Percentiles rank a stretch among this genome's conserved stretches.
phyloP scores from a whole-genome alignment of 2,113 vertebrate species.

The Apaloderma vittatum region DNA sequence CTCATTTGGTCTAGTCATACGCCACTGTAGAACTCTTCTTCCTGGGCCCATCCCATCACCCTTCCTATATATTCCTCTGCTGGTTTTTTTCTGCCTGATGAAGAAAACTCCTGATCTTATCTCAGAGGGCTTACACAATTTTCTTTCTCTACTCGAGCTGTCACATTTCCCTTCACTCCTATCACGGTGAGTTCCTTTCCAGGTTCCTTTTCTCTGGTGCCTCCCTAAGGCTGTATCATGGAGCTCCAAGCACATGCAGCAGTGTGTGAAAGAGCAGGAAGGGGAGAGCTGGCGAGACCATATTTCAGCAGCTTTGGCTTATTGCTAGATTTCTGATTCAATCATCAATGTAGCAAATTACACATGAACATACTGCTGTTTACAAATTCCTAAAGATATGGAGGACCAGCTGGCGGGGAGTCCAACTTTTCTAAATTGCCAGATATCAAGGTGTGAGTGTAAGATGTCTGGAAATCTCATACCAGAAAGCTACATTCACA shows the following conservation, averaged over 20 bases:
- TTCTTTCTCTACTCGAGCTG: not conserved
- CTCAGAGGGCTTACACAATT: not conserved
- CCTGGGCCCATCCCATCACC: not conserved
- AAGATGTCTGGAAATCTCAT: not conserved
- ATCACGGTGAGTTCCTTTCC: not conserved
- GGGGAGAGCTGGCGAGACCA: not conserved
- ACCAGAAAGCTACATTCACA: not conserved
- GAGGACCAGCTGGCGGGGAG: not conserved
- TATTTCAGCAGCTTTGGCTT: not conserved
- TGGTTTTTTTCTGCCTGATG: not conserved
- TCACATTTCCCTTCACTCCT: not conserved
- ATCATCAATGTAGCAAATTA: not conserved
- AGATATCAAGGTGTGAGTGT: not conserved
- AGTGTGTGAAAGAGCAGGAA: not conserved
- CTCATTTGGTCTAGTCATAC: not conserved
- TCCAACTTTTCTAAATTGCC: not conserved
- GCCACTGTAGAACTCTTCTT: not conserved
- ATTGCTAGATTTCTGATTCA: not conserved
- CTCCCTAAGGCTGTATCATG: not conserved
- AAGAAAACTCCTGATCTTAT: not conserved
- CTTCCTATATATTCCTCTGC: not conserved
- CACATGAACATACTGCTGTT: fast-evolving
- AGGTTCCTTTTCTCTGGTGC: not conserved
- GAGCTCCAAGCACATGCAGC: not conserved
- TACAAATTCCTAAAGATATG: not conserved